Conservation (phyloP, 2,888 invertebrate genomes). For the Polymixis flavicincta region DNA sequence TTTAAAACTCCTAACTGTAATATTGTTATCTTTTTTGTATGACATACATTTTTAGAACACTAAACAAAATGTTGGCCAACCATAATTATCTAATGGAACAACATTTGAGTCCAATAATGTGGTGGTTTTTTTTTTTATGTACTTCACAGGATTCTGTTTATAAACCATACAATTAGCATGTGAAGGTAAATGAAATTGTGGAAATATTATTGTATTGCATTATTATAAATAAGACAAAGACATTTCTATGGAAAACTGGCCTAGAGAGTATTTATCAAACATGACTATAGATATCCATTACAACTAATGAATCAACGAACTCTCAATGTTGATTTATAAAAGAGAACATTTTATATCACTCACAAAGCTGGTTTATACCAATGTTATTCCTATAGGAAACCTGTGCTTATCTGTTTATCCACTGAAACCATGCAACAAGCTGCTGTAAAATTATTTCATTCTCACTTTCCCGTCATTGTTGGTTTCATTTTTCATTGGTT, state of each 20-base stretch:
- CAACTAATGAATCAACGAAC: not conserved
- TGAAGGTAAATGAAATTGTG: constrained; percentile 15
- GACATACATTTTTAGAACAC: constrained; percentile 27
- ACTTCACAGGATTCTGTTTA: constrained; percentile 12
- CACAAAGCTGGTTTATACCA: not conserved
- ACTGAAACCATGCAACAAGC: constrained; percentile 1
- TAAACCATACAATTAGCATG: constrained; percentile 25
- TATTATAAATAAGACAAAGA: constrained; percentile 11
- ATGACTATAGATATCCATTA: constrained; percentile 7
- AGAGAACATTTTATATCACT: not conserved
- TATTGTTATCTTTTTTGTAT: constrained; percentile 13
- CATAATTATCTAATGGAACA: constrained; percentile 3
- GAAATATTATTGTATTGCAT: not conserved
- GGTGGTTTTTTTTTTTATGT: not conserved
- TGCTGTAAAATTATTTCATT: constrained; percentile 9
- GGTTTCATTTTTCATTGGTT: constrained; percentile 12
- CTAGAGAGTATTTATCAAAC: constrained; percentile 5
- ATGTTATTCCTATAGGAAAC: constrained; percentile 41
- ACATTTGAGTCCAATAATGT: not conserved
- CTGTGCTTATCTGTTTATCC: not conserved
- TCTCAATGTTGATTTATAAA: not conserved
- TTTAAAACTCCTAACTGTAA: constrained; percentile 9
- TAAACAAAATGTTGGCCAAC: constrained; percentile 12
- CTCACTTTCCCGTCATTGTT: constrained; percentile 24
- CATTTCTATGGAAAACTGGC: constrained; percentile 9